Evolutionary conservation across 2,113 vertebrate genomes (phyloP).

Genomic region (Ancistrus triradiatus): DNA sequence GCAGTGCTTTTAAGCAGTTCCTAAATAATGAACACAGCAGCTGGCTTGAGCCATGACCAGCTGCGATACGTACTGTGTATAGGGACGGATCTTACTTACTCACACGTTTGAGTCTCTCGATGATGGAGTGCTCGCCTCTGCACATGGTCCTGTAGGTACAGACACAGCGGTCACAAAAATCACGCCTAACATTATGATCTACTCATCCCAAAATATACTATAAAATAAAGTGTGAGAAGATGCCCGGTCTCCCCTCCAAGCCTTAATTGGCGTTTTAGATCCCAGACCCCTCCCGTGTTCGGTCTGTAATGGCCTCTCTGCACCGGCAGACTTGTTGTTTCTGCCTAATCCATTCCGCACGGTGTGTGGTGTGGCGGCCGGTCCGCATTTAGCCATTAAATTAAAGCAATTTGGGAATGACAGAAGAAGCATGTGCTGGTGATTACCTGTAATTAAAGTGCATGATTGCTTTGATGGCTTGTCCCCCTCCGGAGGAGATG

Average conservation of each 20-base stretch:
- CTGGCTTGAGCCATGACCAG: too few relatives aligned
- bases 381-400: constrained; percentile 64
- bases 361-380: constrained; percentile 50
- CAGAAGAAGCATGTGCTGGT: constrained; percentile 61
- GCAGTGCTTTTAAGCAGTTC: too few relatives aligned
- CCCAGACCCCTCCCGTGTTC: constrained; percentile 50
- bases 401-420: constrained; percentile 75
- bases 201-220: constrained; percentile 2
- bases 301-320: constrained; percentile 48
- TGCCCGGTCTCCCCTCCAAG: too few relatives aligned
- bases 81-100: constrained; percentile 64
- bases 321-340: constrained; percentile 62
- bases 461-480: constrained; percentile 71
- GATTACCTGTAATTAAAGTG: constrained; percentile 79
- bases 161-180: constrained; percentile 47
- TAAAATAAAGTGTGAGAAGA: too few relatives aligned
- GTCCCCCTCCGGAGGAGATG: constrained; percentile 63
- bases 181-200: constrained; percentile 54
- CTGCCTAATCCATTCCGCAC: constrained; percentile 61
- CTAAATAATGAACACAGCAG: too few relatives aligned
- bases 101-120: constrained; percentile 64
- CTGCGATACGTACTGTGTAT: too few relatives aligned
- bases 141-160: constrained; percentile 65
- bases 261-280: constrained; percentile 3
- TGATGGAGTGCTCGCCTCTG: constrained; percentile 58